Evolutionary conservation across 1,140 invertebrate species (phyloP).

Genomic region (Drosophila pallidifrons): DNA sequence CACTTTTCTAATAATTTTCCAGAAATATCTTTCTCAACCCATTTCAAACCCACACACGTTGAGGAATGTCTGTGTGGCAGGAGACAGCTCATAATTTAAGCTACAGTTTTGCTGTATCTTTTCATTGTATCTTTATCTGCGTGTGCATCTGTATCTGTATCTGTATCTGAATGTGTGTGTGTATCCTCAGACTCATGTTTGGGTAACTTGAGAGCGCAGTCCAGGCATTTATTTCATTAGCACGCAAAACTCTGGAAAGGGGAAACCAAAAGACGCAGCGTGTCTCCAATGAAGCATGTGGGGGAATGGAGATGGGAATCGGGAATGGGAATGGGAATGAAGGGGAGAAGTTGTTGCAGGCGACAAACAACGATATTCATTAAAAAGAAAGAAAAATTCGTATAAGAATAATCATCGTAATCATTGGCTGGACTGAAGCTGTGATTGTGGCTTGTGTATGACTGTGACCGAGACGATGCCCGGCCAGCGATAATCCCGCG

Average conservation of each 20-base stretch:
- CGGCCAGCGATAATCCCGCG: slow-evolving; percentile 69
- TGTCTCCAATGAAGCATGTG: slow-evolving; percentile 9
- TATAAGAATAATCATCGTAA: slow-evolving; percentile 57
- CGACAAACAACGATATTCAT: slow-evolving; percentile 61
- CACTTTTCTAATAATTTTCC: not conserved
- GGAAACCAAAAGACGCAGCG: slow-evolving; percentile 20
- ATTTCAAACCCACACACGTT: slow-evolving; percentile 75
- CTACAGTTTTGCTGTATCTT: slow-evolving; percentile 58
- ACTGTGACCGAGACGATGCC: slow-evolving; percentile 52
- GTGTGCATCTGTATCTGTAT: slow-evolving; percentile 39
- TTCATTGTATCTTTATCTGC: slow-evolving; percentile 42
- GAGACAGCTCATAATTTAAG: slow-evolving; percentile 66
- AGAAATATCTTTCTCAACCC: not conserved
- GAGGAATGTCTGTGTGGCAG: slow-evolving; percentile 68
- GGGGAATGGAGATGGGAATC: slow-evolving; percentile 8
- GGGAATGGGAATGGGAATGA: not conserved
- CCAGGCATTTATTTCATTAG: slow-evolving; percentile 82
- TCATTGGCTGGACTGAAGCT: slow-evolving; percentile 35
- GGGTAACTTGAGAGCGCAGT: slow-evolving; percentile 74
- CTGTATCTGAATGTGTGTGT: slow-evolving; percentile 50
- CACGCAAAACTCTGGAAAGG: slow-evolving; percentile 66
- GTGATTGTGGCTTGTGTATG: not conserved
- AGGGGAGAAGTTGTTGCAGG: not conserved
- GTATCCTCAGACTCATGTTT: slow-evolving; percentile 51
- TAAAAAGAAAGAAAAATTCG: slow-evolving; percentile 63